Conservation (phyloP, 2,888 invertebrate genomes). For the Ischnura elegans region DNA sequence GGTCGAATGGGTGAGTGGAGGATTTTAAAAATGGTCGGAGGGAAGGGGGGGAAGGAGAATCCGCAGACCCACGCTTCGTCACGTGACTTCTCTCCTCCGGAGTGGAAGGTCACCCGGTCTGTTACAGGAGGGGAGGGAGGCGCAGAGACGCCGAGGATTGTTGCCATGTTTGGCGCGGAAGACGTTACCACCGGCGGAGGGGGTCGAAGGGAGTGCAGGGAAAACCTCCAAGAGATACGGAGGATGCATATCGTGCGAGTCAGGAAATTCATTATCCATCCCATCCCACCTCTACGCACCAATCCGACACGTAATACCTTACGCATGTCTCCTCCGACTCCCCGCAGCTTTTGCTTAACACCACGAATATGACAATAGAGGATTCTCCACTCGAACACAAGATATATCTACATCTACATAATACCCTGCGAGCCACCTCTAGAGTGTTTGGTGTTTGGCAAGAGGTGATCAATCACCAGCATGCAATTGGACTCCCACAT, state of each 20-base stretch:
- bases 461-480: too few relatives aligned
- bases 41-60: neutral
- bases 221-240: neutral
- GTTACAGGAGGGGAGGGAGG: neutral
- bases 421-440: too few relatives aligned
- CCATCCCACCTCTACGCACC: neutral
- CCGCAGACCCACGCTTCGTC: conserved; percentile 43
- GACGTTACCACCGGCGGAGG: conserved; percentile 20
- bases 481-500: too few relatives aligned
- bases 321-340: neutral
- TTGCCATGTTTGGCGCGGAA: conserved; percentile 66
- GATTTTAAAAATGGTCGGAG: neutral
- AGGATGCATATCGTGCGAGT: neutral
- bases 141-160: neutral
- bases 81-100: conserved; percentile 32
- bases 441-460: too few relatives aligned
- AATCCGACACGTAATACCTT: neutral
- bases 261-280: neutral
- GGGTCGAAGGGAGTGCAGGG: neutral
- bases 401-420: too few relatives aligned
- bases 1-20: neutral
- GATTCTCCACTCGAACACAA: too few relatives aligned
- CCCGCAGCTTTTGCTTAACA: neutral
- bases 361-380: too few relatives aligned
- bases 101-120: conserved; percentile 64